Conservation (phyloP, 2,888 invertebrate species). For the Nemurella pictetii region DNA sequence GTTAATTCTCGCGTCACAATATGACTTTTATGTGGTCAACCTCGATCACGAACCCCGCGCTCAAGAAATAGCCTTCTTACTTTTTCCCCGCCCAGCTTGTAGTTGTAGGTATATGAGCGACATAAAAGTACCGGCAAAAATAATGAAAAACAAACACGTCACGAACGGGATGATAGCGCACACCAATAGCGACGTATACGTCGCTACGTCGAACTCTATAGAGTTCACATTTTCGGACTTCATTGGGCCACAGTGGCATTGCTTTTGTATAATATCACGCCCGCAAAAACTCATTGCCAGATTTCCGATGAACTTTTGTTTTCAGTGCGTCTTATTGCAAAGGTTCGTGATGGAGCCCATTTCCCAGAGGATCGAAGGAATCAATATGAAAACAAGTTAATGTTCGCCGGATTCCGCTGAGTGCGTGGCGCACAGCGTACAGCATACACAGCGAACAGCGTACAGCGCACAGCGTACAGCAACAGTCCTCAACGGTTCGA, state of each 20-base stretch:
- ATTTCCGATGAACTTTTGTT: neutral
- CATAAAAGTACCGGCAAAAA: neutral
- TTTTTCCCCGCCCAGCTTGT: no score
- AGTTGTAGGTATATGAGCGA: no score
- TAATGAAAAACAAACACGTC: neutral
- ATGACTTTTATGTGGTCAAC: neutral
- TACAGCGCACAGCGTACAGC: no score
- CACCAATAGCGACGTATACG: neutral
- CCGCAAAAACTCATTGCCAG: neutral
- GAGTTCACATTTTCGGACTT: neutral
- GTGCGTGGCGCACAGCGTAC: no score
- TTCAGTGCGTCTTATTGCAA: neutral
- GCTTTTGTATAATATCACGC: neutral
- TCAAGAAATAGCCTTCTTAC: neutral
- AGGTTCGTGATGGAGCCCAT: neutral
- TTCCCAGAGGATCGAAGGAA: neutral
- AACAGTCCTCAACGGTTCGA: neutral
- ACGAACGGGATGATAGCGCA: neutral
- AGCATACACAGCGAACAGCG: no score
- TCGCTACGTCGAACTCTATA: no score
- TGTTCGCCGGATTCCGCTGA: neutral
- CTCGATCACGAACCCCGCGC: neutral
- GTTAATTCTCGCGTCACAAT: neutral
- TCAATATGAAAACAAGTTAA: neutral
- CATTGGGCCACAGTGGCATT: neutral